phyloP scores from a whole-genome alignment of 1,140 invertebrate species.

The Ceratosolen solmsi region DNA sequence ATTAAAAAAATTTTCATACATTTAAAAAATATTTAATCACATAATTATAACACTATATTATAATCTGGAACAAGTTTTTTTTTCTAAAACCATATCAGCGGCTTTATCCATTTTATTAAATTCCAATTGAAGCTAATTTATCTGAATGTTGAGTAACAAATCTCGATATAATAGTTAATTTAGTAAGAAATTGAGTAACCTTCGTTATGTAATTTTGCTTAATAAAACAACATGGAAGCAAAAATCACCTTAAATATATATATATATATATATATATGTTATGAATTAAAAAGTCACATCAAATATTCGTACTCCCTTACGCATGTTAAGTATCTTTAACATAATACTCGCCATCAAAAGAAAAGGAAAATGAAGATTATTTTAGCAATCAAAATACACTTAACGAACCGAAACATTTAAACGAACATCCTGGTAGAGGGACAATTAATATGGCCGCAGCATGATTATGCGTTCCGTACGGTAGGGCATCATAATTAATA shows the following conservation, averaged over 20 bases:
- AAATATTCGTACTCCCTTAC: background rate
- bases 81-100: too few species aligned
- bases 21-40: too few species aligned
- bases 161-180: too few species aligned
- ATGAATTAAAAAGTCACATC: constrained; percentile 4
- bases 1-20: too few species aligned
- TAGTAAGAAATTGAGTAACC: too few species aligned
- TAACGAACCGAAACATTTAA: constrained; percentile 20
- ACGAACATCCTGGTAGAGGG: background rate
- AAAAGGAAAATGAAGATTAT: constrained; percentile 23
- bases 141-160: too few species aligned
- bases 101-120: too few species aligned
- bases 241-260: background rate
- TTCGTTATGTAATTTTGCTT: background rate
- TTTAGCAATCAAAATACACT: constrained; percentile 22
- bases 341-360: background rate
- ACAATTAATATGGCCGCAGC: constrained; percentile 9
- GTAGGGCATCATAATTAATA: constrained; percentile 34
- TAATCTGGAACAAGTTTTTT: too few species aligned
- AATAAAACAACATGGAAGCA: constrained; percentile 11
- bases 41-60: too few species aligned
- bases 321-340: background rate
- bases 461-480: constrained; percentile 18
- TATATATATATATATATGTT: too few species aligned
- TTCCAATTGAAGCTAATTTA: too few species aligned